Evolutionary conservation across 1,140 invertebrate species (phyloP), one percentile per base, ranked within the genome.

Genomic region (Cylas formicarius): DNA sequence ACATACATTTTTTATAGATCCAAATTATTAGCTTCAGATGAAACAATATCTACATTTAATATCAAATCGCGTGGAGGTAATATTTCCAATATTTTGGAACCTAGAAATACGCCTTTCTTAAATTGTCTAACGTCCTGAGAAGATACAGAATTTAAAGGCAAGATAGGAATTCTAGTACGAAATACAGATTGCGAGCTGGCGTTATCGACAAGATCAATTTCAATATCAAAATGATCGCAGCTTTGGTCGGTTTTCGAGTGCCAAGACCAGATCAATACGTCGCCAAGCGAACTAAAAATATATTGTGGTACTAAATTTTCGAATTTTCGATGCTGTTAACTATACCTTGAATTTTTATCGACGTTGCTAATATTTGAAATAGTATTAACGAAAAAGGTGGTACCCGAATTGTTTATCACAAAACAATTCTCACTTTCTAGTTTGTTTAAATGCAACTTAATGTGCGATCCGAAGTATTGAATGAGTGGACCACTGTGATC

Each of bases 401-500:
- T 48, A 6, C 34, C 29, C 10, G 47, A 31, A 20, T 38, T 32
- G n/a, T 27, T 33, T 2, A 58, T 39, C 18, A 58, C 22, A 38
- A 48, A 52, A 29, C 46, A 57, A 8, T 38, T 42, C 34, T 53
- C 39, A 31, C 48, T 39, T 11, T 47, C 35, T 20, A 57, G 17
- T 35, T 50, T 50, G 23, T 32, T 38, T 36, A 55, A 44, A 3
- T 22, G 24, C 17, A 57, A 47, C 24, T 37, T 42, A 9, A 55
- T 32, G 17, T 50, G 44, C 21, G 50, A 26, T 14, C 47, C 47
- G 24, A 60, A 62, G 26, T 63, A 63, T 41, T 65, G 60, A 16
- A 61, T 40, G 13, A 65, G 39, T 3, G 61, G 60, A 11, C 62
- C 62, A 20, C 48, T 33, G 23, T 65, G 62, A 16, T 14, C 31